A percentile compares a stretch with the other conserved stretches of the same genome.
These are phyloP conservation scores for Gastrophysa polygoni DNA, from an alignment of 2,888 invertebrate species.

Conservation along the genomic window DNA sequence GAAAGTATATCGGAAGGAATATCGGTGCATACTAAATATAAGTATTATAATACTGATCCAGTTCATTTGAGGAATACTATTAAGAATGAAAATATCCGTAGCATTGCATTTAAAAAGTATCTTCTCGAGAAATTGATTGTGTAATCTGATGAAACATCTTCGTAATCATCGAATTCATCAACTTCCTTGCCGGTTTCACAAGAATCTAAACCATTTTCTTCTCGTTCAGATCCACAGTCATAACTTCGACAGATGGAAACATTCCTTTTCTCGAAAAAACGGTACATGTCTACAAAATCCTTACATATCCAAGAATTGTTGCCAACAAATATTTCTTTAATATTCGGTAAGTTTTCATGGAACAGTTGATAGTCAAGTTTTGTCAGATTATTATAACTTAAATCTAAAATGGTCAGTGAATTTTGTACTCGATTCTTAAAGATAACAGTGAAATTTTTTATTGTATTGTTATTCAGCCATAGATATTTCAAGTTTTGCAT, in stretches of 20 bases:
- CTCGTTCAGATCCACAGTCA: conserved; percentile 42
- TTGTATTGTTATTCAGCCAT: conserved; percentile 52
- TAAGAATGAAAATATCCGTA: background rate
- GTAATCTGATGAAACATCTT: conserved; percentile 33
- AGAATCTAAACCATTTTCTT: background rate
- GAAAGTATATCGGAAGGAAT: too few species aligned
- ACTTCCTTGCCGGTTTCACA: conserved; percentile 14
- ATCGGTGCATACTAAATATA: background rate
- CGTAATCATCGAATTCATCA: conserved; percentile 1
- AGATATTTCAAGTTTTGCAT: conserved; percentile 49
- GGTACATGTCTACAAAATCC: conserved; percentile 51
- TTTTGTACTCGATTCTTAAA: conserved; percentile 45
- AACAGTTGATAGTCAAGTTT: conserved; percentile 50
- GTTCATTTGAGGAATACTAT: background rate
- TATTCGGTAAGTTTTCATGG: conserved; percentile 47
- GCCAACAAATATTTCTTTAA: conserved; percentile 51
- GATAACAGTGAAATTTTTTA: conserved; percentile 45
- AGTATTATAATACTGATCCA: background rate
- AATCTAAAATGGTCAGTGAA: conserved; percentile 47
- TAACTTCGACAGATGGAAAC: conserved; percentile 48
- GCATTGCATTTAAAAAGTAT: background rate
- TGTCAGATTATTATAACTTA: conserved; percentile 50
- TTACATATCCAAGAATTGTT: conserved; percentile 53
- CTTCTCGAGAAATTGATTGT: conserved; percentile 32
- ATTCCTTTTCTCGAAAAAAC: conserved; percentile 46